These are phyloP conservation scores for Elgaria multicarinata DNA, from an alignment of 2,113 vertebrate species.

Conservation along the genomic window DNA sequence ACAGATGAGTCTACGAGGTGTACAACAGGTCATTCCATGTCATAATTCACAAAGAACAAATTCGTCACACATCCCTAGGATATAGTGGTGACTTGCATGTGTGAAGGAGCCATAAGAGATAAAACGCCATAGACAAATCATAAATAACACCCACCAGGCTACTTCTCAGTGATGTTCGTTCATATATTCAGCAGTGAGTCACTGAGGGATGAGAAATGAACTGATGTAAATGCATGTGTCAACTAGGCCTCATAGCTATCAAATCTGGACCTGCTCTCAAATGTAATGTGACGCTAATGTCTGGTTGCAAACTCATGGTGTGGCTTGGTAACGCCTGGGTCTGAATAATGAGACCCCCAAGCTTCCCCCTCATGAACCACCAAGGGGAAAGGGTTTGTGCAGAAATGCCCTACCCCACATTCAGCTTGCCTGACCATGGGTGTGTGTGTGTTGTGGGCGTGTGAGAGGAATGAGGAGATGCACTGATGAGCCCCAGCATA, in stretches of 20 bases:
- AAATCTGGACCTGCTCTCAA: neutral
- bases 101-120: neutral
- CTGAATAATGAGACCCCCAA: neutral
- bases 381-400: no score
- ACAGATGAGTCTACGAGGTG: no score
- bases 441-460: no score
- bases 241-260: neutral
- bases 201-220: neutral
- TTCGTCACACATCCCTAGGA: neutral
- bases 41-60: no score
- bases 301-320: neutral
- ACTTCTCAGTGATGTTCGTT: neutral
- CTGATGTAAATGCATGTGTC: no score
- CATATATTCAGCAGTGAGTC: neutral
- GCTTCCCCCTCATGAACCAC: neutral
- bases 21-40: no score
- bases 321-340: no score
- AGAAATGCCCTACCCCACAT: no score
- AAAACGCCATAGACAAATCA: neutral
- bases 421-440: no score
- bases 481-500: no score
- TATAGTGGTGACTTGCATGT: neutral
- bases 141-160: neutral
- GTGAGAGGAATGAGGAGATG: no score
- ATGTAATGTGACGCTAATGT: neutral